A percentile compares a stretch with the other conserved stretches of the same genome.
Evolutionary conservation across 2,797 vertebrate genomes (phyloP).

Genomic region (Tenualosa ilisha): DNA sequence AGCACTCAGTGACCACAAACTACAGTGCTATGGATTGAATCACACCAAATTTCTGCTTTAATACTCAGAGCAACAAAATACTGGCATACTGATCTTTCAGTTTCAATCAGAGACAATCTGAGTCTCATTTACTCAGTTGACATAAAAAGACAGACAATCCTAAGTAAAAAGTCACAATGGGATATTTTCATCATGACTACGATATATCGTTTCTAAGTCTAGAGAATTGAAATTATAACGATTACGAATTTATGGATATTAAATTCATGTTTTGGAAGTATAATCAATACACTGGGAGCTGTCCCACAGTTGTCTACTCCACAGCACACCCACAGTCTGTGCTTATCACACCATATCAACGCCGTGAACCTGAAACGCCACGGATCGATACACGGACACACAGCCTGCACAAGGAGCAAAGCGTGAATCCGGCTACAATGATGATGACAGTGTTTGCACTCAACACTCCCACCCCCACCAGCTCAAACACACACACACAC

Average conservation of each 20-base stretch:
- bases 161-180: background rate
- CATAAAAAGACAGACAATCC: too few relatives aligned
- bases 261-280: background rate
- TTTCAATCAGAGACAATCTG: background rate
- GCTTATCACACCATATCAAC: conserved; percentile 46
- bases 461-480: conserved; percentile 55
- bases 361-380: conserved; percentile 47
- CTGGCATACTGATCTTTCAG: too few relatives aligned
- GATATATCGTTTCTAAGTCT: background rate
- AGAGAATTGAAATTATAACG: background rate
- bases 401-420: conserved; percentile 27
- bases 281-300: background rate
- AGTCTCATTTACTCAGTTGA: background rate
- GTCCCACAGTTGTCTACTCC: conserved; percentile 1
- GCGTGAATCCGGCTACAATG: conserved; percentile 56
- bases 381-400: conserved; percentile 58
- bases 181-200: background rate
- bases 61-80: too few relatives aligned
- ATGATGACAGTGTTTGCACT: conserved; percentile 59
- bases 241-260: background rate
- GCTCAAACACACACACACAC: conserved; percentile 15
- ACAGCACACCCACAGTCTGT: background rate
- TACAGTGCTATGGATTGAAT: too few relatives aligned
- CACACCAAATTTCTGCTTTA: too few relatives aligned
- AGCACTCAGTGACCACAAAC: too few relatives aligned